phyloP scores from a whole-genome alignment of 2,888 invertebrate genomes.

The Endomychus coccineus region DNA sequence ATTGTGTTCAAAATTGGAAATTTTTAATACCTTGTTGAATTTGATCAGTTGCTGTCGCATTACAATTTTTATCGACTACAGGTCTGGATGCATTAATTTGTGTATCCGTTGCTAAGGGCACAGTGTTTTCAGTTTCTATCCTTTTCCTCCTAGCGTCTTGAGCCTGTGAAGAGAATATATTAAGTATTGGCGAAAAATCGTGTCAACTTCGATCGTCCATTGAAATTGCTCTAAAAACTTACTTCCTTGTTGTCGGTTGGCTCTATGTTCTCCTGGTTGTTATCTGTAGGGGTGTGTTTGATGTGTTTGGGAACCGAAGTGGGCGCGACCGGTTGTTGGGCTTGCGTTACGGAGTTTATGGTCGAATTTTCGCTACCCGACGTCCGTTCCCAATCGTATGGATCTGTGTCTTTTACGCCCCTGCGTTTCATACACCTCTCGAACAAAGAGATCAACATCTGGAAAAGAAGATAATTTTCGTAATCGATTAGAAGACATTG shows the following conservation, averaged over 20 bases:
- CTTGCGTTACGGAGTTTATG: conserved; percentile 23
- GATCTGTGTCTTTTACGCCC: conserved; percentile 83
- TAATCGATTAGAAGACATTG: no score
- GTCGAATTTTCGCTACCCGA: conserved; percentile 7
- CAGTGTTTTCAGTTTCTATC: conserved; percentile 56
- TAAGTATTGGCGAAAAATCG: background rate
- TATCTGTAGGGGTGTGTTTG: conserved; percentile 47
- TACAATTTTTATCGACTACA: conserved; percentile 59
- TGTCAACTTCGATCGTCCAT: no score
- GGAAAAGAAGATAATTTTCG: no score
- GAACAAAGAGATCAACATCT: conserved; percentile 78
- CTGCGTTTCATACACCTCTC: conserved; percentile 91
- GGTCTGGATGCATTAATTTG: conserved; percentile 44
- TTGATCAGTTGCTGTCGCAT: conserved; percentile 51
- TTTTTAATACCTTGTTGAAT: conserved; percentile 37
- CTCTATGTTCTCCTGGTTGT: conserved; percentile 63
- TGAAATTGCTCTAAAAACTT: conserved; percentile 21
- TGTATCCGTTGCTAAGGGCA: conserved; percentile 55
- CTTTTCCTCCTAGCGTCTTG: conserved; percentile 48
- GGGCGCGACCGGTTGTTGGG: conserved; percentile 30
- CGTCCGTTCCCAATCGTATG: conserved; percentile 89
- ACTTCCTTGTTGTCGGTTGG: conserved; percentile 56
- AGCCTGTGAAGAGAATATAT: no score
- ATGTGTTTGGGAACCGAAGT: conserved; percentile 37
- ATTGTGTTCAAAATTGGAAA: no score